phyloP scores from a whole-genome alignment of 2,888 invertebrate species.

The Ramazzottius varieornatus region DNA sequence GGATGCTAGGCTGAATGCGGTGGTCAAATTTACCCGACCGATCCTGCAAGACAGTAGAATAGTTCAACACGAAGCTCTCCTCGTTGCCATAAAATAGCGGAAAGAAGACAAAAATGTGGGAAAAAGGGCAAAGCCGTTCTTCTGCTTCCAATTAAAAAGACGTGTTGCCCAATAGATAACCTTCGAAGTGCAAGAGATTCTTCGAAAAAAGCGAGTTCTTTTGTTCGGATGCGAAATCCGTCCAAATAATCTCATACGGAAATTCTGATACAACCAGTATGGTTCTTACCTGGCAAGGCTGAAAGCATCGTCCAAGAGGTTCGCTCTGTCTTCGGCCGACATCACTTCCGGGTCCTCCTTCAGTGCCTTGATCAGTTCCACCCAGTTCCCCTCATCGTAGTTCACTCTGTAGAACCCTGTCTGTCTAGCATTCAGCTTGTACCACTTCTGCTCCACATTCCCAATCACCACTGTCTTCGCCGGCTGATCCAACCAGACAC shows the following conservation, averaged over 20 bases:
- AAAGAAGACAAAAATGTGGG: too few relatives aligned
- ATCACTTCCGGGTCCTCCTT: neutral
- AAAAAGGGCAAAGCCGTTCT: too few relatives aligned
- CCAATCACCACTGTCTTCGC: neutral
- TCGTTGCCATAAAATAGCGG: too few relatives aligned
- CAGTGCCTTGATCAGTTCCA: neutral
- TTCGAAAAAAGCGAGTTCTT: too few relatives aligned
- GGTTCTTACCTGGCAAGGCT: constrained; percentile 5
- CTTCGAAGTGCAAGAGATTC: too few relatives aligned
- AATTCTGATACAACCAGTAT: too few relatives aligned
- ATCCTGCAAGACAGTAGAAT: too few relatives aligned
- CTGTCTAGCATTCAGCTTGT: constrained; percentile 14
- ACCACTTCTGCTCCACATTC: neutral
- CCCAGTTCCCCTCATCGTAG: constrained; percentile 12
- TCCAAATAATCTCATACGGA: too few relatives aligned
- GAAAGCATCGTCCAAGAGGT: constrained; percentile 7
- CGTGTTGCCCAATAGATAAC: neutral
- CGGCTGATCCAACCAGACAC: neutral
- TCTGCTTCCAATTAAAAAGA: neutral
- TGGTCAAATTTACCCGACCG: neutral
- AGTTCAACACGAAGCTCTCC: too few relatives aligned
- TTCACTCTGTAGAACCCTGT: constrained; percentile 16
- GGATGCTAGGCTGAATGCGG: neutral
- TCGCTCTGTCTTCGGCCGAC: neutral
- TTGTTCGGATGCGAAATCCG: too few relatives aligned